Base-by-base conservation (phyloP, 2,888 invertebrate species). In the Amitus sp. region DNA sequence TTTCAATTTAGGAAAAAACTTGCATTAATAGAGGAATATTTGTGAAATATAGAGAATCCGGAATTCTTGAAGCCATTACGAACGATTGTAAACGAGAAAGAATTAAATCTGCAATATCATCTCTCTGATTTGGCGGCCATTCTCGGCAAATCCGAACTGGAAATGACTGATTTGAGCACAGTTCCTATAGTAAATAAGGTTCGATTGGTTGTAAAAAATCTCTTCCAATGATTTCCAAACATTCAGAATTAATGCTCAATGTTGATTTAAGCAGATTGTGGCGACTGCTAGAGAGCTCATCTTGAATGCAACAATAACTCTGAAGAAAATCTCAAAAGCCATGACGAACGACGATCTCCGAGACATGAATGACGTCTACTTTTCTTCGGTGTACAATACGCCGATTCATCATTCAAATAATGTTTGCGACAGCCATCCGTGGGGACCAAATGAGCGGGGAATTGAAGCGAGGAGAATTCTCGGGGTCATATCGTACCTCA, bases 361-460 rank as follows among this genome's bases (percentile, higher is more conserved):
- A 18, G 82, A 82, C 47, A 80, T 82, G 80, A 80, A 82, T 48
- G 82, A 82, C 23, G 49, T 78, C 6, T 81, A 82, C 59, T 72
- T 80, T 30, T 80, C 81, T 1, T 68, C 75, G 7, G 60, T 78
- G 30, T 81, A 81, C 47, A 72, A 75, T 9, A 70, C 57, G 17
- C 70, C 68, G 7, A 66, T 73, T n/a, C 62, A 47, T 46, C 70
- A 69, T 27, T 67, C 70, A 0, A 72, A 74, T 42, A 73, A 72
- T 7, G 66, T 76, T n/a, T 80, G 76, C 37, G 75, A 76, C 39
- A 68, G 79, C 2, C 67, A 64, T 9, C 57, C 68, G 4, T 82
- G 81, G 81, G 71, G 80, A 45, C 75, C 78, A 0, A 70, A 73
- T 40, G 82, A 82, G 53, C 74, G 79, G n/a, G 79, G 77, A 3